Evolutionary conservation across 2,888 invertebrate genomes (phyloP), one percentile per base, ranked within the genome.

Genomic region (Heliconius sara): DNA sequence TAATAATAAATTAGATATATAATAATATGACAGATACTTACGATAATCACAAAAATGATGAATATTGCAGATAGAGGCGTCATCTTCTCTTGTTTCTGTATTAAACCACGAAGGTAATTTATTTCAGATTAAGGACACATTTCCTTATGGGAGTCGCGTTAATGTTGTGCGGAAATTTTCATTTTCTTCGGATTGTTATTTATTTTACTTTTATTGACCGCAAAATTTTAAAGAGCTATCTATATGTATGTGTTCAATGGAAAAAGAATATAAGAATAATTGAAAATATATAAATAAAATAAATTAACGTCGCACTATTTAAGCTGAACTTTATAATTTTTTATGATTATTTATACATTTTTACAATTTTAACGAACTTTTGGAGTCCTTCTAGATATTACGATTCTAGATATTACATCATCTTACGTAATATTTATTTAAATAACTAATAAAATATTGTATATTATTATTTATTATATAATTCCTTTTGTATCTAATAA

Each of bases 1-100:
- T 39, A 16, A 70, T 70, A 70, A 68, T 68, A 27, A 27, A 27
- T 27, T 27, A 27, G 27, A 27, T 27, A 27, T 2, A 27, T 27
- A n/a, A 43, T 43, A 70, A 70, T 70, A 25, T 43, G 16, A 12
- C 60, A 27, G 27, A 66, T 92, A 92, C 92, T 82, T 79, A 82
- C 82, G 34, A 60, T 79, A 71, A 81, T 79, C 79, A 82, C 67
- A 57, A 82, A 73, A 81, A 73, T 81, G 79, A 81, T 79, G 82
- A 74, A 78, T 74, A 67, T 47, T 60, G 75, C 25, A 60, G 79
- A 68, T 63, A 63, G 57, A 76, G 68, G 79, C 80, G 66, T 47
- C 82, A 82, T 82, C 77, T 80, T 81, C 82, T 77, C 77, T 81
- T 79, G 79, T 81, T 81, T 82, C 72, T 80, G 77, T 68, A 70